Evolutionary conservation across 1,140 invertebrate genomes (phyloP), one percentile per base, ranked within the genome.

Genomic region (Neodiprion fabricii): DNA sequence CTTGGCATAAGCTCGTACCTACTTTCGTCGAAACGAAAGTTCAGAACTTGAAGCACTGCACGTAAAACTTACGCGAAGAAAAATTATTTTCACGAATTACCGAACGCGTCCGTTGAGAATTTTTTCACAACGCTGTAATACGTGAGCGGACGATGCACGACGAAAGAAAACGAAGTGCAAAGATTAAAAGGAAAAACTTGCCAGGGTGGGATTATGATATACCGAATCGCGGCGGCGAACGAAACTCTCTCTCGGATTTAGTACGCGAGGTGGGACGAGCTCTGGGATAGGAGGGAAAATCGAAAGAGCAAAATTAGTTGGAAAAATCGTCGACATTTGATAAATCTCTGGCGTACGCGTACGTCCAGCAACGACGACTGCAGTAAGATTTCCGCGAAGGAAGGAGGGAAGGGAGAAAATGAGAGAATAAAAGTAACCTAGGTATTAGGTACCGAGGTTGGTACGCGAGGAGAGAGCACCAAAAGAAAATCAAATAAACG

Each of bases 361-460:
- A 40, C 28, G 28, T 40, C 1, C 28, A 40, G 28, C 28, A 40
- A 40, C 28, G 28, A 40, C 28, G 28, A 40, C 28, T 40, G 28
- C 28, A 5, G 28, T 40, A 40, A 40, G 28, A 40, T 40, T 8
- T n/a, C 74, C 68, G 72, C 73, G 73, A 74, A 47, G 48, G 23
- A 23, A 11, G 47, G 49, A 72, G 21, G 66, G 28, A 17, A 49
- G 76, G 71, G 75, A 81, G 75, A 77, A 68, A 67, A 75, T 66
- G 73, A 75, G 75, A 77, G 77, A 78, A 79, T 79, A 61, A 74
- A 72, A 3, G 11, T 53, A 14, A 40, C 66, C 12, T n/a, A 53
- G 66, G 61, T n/a, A 66, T n/a, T n/a, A 7, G 14, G 21, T 66
- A 21, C 61, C 61, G 7, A 40, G 2, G 14, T 66, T 21, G 61